Evolutionary conservation across 2,113 vertebrate species (phyloP).

Genomic region (Phainopepla nitens): DNA sequence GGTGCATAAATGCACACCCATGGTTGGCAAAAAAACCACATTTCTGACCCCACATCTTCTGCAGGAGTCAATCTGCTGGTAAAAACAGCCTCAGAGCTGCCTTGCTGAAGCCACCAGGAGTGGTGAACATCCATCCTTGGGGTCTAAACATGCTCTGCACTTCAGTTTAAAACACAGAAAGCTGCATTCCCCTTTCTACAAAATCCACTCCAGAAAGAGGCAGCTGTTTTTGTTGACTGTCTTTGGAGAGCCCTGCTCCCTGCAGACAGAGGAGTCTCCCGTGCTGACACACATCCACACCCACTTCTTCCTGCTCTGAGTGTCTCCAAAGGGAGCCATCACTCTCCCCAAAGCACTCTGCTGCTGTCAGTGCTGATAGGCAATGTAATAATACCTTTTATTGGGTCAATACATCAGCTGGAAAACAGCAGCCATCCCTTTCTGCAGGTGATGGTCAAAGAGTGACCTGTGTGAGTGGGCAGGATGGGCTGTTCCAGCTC

Average conservation of each 20-base stretch:
- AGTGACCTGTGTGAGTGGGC: slow-evolving; percentile 3
- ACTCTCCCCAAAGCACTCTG: slow-evolving; percentile 39
- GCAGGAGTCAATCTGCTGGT: background rate
- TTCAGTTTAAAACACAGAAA: background rate
- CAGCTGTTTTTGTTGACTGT: rapidly evolving
- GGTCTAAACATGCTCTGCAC: background rate
- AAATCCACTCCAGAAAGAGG: background rate
- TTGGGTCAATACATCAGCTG: slow-evolving; percentile 71
- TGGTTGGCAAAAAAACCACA: background rate
- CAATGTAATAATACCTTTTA: slow-evolving; percentile 66
- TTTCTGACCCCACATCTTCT: background rate
- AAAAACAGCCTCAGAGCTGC: background rate
- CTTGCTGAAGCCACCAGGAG: background rate
- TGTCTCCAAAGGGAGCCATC: slow-evolving; percentile 48
- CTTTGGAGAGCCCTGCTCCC: background rate
- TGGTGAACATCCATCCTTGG: rapidly evolving
- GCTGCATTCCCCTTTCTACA: background rate
- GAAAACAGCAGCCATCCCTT: slow-evolving; percentile 59
- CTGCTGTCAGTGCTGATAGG: slow-evolving; percentile 52
- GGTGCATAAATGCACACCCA: background rate
- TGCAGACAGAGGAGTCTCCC: background rate
- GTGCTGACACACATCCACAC: background rate
- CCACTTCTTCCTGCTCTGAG: background rate
- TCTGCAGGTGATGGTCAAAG: slow-evolving; percentile 33
- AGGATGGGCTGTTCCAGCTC: background rate